These are phyloP conservation scores for Drosophila teissieri DNA, from an alignment of 1,140 invertebrate genomes.

Conservation along the genomic window DNA sequence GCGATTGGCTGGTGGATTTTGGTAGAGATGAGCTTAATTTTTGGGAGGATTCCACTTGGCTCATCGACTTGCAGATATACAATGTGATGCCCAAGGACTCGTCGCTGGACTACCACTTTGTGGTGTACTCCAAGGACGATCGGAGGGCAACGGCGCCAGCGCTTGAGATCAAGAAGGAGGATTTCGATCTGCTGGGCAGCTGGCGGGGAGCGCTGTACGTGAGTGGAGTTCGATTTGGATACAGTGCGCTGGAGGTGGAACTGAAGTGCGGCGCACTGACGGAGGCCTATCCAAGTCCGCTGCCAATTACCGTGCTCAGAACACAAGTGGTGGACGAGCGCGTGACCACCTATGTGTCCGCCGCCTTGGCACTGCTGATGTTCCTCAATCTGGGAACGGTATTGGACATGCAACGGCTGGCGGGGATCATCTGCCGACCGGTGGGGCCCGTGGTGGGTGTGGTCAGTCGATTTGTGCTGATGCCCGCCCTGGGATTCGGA, in stretches of 20 bases:
- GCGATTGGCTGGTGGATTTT: constrained; percentile 50
- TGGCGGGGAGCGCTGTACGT: constrained; percentile 49
- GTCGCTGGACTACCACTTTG: constrained; percentile 4
- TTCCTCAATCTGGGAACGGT: constrained; percentile 97
- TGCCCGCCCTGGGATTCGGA: constrained; percentile 55
- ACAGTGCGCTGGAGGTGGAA: constrained; percentile 38
- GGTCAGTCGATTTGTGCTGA: constrained; percentile 39
- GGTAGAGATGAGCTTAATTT: constrained; percentile 10
- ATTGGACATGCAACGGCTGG: constrained; percentile 90
- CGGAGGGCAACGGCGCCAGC: not conserved
- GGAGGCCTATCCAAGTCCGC: not conserved
- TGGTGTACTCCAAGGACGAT: constrained; percentile 15
- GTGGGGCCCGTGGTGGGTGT: constrained; percentile 83
- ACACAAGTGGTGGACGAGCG: constrained; percentile 44
- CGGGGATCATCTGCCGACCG: constrained; percentile 89
- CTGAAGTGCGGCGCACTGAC: not conserved
- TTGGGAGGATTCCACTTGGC: not conserved
- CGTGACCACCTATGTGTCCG: constrained; percentile 53
- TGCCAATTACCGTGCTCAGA: constrained; percentile 38
- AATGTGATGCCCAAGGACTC: constrained; percentile 11
- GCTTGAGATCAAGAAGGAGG: not conserved
- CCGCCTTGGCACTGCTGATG: constrained; percentile 86
- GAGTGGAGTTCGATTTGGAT: constrained; percentile 41
- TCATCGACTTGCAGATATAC: constrained; percentile 19
- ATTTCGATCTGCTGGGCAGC: constrained; percentile 31